Base-by-base conservation (phyloP, 53 echinoderm and acorn worm species). In the Luidia sarsii region DNA sequence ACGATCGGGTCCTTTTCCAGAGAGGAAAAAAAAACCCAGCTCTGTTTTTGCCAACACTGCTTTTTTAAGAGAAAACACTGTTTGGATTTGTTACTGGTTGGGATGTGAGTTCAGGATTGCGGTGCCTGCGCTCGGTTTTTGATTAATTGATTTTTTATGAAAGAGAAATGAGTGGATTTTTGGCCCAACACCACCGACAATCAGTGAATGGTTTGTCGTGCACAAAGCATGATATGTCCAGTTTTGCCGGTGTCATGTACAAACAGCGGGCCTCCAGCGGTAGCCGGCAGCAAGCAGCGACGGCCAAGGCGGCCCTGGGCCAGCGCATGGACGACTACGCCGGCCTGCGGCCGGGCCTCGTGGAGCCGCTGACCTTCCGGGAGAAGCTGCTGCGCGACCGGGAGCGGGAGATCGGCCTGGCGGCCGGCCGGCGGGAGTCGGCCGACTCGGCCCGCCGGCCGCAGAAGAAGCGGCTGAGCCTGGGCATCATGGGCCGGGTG, bases 401-500 rank as follows among this genome's bases (percentile, higher is more conserved):
- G 28, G 82, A 90, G 43, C 46, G 51, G 10, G 95, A 92, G 38
- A 43, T 67, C 15, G 90, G 87, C 39, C 64, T 79, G 50, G 64
- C 79, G 6, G 74, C 67, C 14, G 80, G 39, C 19, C 84, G 73
- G 41, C 52, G 82, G 29, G 45, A 34, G 7, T 61, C 82, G 27
- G 87, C 88, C 56, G 79, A 87, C 20, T 74, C 52, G 15, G 95
- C 86, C 0, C 33, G 88, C 34, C 68, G 75, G 23, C 85, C 89
- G 25, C 86, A 87, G 45, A 91, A 89, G 62, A 79, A 83, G 53
- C 60, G 88, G 3, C 53, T 83, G 57, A 91, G 90, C 66, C 33
- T 87, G 33, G 91, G 94, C 49, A 99, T 99, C 34, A 68, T 94
- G 84, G 91, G 85, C 24, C 80, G 91, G 61, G 75, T 99, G 37